Base-by-base conservation (phyloP, 2,888 invertebrate species). In the Alsophila aescularia region DNA sequence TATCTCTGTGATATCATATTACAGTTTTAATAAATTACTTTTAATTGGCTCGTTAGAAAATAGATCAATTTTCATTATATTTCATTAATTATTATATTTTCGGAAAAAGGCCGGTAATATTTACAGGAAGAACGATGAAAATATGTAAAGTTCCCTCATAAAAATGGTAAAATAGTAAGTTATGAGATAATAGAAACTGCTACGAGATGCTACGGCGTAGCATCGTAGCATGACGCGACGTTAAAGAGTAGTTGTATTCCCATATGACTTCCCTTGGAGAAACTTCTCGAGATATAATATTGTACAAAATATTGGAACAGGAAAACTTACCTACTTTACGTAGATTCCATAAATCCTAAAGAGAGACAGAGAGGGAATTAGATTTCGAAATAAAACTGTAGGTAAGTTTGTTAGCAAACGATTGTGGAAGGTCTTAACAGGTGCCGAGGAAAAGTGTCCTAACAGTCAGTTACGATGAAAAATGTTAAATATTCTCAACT, bases 401-500 rank as follows among this genome's bases (percentile, higher is more conserved):
- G 24, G 16, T 31, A 36, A 49, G 37, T 40, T 58, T 45, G 43
- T 50, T 42, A 42, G 36, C 52, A 37, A 44, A 44, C 21, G 41
- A 51, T 53, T 36, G 50, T 42, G 31, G 51, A 53, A 49, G 58
- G 37, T 52, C 43, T 42, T 39, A 34, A 50, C 49, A 21, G 50
- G 36, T 43, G 27, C 10, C 32, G 31, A 44, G 45, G 21, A 49
- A 41, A 53, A 62, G 39, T 39, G 41, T 45, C 61, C 32, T 43
- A 57, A 60, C 42, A 35, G 40, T 41, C 56, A 52, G 49, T 56
- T 55, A 52, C 45, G 54, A 47, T 59, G 42, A 58, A 45, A 52
- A 45, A 52, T 45, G 49, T 54, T 50, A 52, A 54, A 58, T 42
- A 60, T 55, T 40, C 43, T 39, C 37, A 55, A 57, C 49, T 59